Evolutionary conservation across 2,797 vertebrate species (phyloP), one percentile per base, ranked within the genome.

Genomic region (Petrocephalus schoutedeni): DNA sequence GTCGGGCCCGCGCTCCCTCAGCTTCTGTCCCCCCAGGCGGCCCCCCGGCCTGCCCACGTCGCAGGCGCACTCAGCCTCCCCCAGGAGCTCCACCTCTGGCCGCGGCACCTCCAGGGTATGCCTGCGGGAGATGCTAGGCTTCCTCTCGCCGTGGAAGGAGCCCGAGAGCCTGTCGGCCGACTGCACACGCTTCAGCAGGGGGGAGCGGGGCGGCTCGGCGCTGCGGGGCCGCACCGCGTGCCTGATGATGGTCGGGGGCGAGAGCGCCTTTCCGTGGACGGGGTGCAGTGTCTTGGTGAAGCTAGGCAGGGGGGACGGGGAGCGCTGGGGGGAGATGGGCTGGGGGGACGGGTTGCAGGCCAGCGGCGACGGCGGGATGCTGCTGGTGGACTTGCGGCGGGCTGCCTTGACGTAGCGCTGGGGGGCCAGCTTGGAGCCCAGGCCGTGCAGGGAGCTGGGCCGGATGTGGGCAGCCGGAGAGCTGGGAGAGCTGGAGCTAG

Each of bases 301-400:
- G 2, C 95, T 94, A 0, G 95, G 97, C 1, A 98, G 94, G 0
- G 98, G 97, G 0, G 98, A 98, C 0, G 97, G 96, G 0, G 97
- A 97, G 71, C 96, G 96, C 57, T 97, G 98, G 0, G 98, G 98
- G 0, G 98, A 98, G 23, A 97, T 94, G 0, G 96, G 96, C 90
- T 97, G 97, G 1, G 96, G 93, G 4, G 95, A 95, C 0, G 97
- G 97, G 0, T 96, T 97, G 91, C 97, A 97, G 90, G 97, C 98
- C 90, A 99, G 94, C 1, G 98, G 91, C 0, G 98, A 99, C 0
- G 98, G 98, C 0, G 98, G 98, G 90, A 99, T 99, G 94, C 97
- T 99, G 95, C 98, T 99, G 90, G 98, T 99, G 2, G 98, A 99
- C 92, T 99, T 99, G 83, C 98, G 96, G 4, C 98, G 97, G 23